Base-by-base conservation (phyloP, 2,888 invertebrate species). In the Chymomyza amoena region DNA sequence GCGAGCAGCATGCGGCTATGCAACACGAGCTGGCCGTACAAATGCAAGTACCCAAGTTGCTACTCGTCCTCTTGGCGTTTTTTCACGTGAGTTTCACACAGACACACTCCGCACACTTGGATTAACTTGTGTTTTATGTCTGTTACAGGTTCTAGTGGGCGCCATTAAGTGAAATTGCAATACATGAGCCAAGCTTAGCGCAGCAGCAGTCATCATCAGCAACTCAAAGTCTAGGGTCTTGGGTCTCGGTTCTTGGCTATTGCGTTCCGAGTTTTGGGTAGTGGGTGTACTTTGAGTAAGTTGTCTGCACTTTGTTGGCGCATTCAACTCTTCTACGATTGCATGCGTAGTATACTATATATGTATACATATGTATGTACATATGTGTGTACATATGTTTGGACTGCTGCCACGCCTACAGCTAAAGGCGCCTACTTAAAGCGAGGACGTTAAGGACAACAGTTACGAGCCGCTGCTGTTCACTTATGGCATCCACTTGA, bases 1-100 rank as follows among this genome's bases (percentile, higher is more conserved):
- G 96, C 90, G 94, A 94, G 91, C 92, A 94, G 75, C 94, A 94
- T 71, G 94, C 94, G 39, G 94, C 94, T 59, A 94, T 94, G 94
- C 94, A 94, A 83, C 92, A 92, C 70, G 92, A 92, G 73, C 79
- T 89, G 76, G 91, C 90, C 66, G 83, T 86, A 62, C 77, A 88
- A 28, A 71, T 91, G 79, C 85, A 84, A 69, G 76, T 89, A 73
- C 91, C 91, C 75, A 83, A 83, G 72, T 70, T 89, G 78, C 76
- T 91, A 68, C 76, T 91, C 57, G 73, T 81, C n/a, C 76, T 90
- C 70, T 72, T 89, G 62, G 70, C 83, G 51, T 72, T 87, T 68
- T 75, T 75, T 57, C 79, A 77, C 72, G 82, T 82, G 70, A 77
- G 82, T 78, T 66, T 78, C 65, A 4, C 79, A 63, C 57, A n/a